Conservation (phyloP, 2,113 vertebrate species). For the Typhlomys cinereus region DNA sequence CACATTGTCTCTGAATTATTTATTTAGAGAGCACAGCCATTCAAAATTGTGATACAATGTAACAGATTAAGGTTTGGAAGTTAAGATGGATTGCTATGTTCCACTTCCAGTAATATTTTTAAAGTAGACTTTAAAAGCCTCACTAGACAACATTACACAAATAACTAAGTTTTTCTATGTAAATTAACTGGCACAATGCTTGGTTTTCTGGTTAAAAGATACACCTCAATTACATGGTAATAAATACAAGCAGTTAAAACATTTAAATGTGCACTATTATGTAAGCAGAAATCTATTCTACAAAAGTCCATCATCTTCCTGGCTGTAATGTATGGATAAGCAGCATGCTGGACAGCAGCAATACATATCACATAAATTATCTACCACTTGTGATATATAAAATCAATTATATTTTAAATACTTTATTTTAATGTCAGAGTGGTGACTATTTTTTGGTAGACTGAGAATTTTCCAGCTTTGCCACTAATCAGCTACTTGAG, state of each 20-base stretch:
- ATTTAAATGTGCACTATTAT: constrained; percentile 20
- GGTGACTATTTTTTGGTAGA: background rate
- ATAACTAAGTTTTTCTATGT: constrained; percentile 64
- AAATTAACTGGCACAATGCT: constrained; percentile 52
- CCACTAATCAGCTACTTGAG: constrained; percentile 19
- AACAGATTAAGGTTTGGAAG: constrained; percentile 38
- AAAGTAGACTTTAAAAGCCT: constrained; percentile 51
- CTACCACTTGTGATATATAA: background rate
- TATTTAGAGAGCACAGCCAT: constrained; percentile 81
- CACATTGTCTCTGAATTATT: constrained; percentile 80
- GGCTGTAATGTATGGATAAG: background rate
- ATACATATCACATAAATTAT: constrained; percentile 4
- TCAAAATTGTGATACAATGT: constrained; percentile 77
- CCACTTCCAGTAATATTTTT: constrained; percentile 65
- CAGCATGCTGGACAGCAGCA: constrained; percentile 36
- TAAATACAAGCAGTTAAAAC: constrained; percentile 77
- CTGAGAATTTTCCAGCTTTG: constrained; percentile 13
- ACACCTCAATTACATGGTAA: constrained; percentile 70
- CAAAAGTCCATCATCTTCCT: constrained; percentile 14
- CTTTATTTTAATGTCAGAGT: constrained; percentile 40
- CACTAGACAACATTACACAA: constrained; percentile 59
- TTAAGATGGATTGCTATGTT: constrained; percentile 60
- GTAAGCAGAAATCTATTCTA: constrained; percentile 42
- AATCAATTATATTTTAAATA: constrained; percentile 32
- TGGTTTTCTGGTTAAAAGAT: constrained; percentile 55